Conservation (phyloP, 2,888 invertebrate genomes). For the Tinea semifulvella region DNA sequence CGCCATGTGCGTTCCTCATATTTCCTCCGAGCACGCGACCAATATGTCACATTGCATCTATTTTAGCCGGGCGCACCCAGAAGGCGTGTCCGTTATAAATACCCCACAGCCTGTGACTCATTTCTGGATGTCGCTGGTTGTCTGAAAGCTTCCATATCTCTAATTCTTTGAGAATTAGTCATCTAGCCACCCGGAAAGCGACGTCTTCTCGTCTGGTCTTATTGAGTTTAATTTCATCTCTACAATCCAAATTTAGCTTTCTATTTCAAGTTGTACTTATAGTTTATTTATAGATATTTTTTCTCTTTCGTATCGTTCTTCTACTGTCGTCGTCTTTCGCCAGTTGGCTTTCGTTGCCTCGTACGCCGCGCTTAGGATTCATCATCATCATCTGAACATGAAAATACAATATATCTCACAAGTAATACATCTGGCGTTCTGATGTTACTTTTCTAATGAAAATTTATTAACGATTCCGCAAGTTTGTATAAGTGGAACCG, state of each 20-base stretch:
- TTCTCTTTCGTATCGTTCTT: too few relatives aligned
- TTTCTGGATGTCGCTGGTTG: conserved; percentile 30
- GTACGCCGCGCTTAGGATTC: too few relatives aligned
- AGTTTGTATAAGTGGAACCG: too few relatives aligned
- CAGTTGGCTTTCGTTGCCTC: too few relatives aligned
- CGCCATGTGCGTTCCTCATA: conserved; percentile 3
- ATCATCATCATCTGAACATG: too few relatives aligned
- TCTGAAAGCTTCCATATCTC: conserved; percentile 60
- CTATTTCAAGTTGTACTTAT: too few relatives aligned
- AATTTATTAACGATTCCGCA: too few relatives aligned
- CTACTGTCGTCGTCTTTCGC: too few relatives aligned
- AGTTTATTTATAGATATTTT: too few relatives aligned
- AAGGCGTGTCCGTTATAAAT: conserved; percentile 65
- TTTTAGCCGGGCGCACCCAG: conserved; percentile 50
- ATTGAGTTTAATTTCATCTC: neutral
- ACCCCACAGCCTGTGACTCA: conserved; percentile 53
- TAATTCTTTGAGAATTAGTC: conserved; percentile 55
- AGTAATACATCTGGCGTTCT: too few relatives aligned
- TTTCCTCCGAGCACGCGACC: conserved; percentile 12
- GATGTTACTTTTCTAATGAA: too few relatives aligned
- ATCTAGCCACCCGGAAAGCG: conserved; percentile 53
- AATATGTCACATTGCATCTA: conserved; percentile 26
- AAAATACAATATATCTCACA: too few relatives aligned
- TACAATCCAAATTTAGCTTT: conserved; percentile 4
- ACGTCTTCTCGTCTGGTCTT: conserved; percentile 11